Evolutionary conservation across 2,797 vertebrate species (phyloP), one percentile per base, ranked within the genome.

Genomic region (Hyperoplus immaculatus): DNA sequence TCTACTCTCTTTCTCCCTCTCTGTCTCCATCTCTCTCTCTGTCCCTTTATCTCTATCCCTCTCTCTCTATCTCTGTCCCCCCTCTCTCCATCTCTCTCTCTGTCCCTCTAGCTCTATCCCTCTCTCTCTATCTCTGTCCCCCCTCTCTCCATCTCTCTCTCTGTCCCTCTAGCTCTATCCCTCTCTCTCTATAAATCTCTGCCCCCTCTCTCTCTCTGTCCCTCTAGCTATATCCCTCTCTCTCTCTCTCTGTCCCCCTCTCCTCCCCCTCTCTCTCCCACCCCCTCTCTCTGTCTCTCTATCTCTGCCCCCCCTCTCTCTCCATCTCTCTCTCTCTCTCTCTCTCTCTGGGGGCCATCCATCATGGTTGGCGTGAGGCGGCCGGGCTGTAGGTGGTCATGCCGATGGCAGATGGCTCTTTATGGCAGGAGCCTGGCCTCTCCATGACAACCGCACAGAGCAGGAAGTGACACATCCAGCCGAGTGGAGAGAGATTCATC

Each of bases 341-440:
- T 66, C 75, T 81, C 81, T 90, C 92, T 88, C 87, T 87, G 62
- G 87, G 88, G 91, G 88, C 90, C 68, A 95, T 95, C 94, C 93
- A 94, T 95, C 94, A 94, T 55, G 54, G 82, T 46, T 57, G 85
- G 84, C 49, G 81, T 91, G 91, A 93, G 72, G 88, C 72, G 85
- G 89, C 90, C 80, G 81, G 91, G 87, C 91, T 87, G 88, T 85
- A 88, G 92, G 93, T 94, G 93, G 93, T 92, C 94, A 92, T 86
- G 93, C 91, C 70, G 92, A 94, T 81, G 78, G 90, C 93, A 94
- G 93, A 95, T 95, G 94, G 92, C 93, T 95, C 92, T 94, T 94
- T 94, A 94, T 95, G 89, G 78, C 89, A 80, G 80, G 86, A 91
- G 91, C 89, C 87, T 84, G 87, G 84, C 83, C 87, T 93, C 93